Evolutionary conservation across 2,888 invertebrate genomes (phyloP).

Genomic region (Thymelicus lineola): DNA sequence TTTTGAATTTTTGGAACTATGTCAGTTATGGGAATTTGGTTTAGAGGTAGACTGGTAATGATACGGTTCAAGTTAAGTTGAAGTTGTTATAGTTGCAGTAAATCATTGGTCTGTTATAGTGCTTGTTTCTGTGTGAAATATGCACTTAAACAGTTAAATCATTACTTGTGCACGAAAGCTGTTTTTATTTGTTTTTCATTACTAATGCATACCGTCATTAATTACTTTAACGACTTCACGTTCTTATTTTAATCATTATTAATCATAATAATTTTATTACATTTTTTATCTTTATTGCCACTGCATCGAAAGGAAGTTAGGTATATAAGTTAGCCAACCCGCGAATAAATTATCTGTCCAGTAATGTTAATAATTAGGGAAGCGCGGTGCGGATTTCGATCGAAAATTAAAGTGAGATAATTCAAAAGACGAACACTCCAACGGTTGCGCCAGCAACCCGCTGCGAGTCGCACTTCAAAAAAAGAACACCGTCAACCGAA

Average conservation of each 20-base stretch:
- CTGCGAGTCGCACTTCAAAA: conserved; percentile 78
- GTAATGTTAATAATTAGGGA: conserved; percentile 43
- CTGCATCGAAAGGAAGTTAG: background rate
- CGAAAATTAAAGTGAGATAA: conserved; percentile 79
- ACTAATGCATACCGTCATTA: too few species aligned
- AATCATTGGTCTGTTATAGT: background rate
- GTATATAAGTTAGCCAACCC: background rate
- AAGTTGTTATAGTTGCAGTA: conserved; percentile 1
- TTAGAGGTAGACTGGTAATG: conserved; percentile 15
- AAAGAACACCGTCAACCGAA: conserved; percentile 74
- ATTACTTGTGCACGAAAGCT: background rate
- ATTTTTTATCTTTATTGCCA: background rate
- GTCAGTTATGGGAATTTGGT: conserved; percentile 28
- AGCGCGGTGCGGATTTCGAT: conserved; percentile 60
- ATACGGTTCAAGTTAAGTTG: conserved; percentile 12
- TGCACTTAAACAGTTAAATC: background rate
- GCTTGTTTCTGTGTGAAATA: background rate
- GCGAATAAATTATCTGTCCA: conserved; percentile 13
- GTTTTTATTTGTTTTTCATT: too few species aligned
- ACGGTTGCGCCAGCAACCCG: conserved; percentile 77
- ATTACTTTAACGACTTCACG: too few species aligned
- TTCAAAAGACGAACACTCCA: conserved; percentile 59
- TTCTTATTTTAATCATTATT: too few species aligned
- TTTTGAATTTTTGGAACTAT: conserved; percentile 42
- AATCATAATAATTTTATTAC: too few species aligned